These are phyloP conservation scores for Propithecus deckenii DNA, from an alignment of 2,797 vertebrate genomes.

Conservation along the genomic window DNA sequence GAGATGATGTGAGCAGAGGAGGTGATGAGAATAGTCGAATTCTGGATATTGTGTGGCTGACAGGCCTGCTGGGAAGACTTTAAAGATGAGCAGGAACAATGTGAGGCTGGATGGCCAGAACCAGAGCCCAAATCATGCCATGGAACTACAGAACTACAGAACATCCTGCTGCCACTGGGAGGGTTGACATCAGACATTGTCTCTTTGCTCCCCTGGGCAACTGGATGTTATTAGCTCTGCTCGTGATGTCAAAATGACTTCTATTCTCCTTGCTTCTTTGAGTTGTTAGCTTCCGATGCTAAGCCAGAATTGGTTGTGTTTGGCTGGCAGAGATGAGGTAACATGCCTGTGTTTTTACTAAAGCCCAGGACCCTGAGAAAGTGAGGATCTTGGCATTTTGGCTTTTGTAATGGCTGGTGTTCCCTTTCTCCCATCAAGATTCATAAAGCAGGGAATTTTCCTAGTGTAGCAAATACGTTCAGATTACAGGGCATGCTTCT, in stretches of 20 bases:
- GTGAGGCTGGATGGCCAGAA: not conserved
- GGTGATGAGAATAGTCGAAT: not conserved
- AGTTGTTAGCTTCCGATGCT: not conserved
- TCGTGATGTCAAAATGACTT: not conserved
- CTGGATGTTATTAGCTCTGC: not conserved
- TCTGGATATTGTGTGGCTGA: not conserved
- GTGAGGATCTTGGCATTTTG: not conserved
- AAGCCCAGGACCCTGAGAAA: not conserved
- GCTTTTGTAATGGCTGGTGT: not conserved
- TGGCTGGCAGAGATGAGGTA: not conserved
- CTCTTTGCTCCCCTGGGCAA: not conserved
- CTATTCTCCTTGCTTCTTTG: not conserved
- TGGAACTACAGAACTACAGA: not conserved
- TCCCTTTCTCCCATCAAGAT: not conserved
- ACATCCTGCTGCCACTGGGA: not conserved
- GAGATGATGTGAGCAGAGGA: not conserved
- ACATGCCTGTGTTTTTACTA: not conserved
- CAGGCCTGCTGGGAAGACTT: not conserved
- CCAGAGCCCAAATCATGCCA: not conserved
- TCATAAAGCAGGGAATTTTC: not conserved
- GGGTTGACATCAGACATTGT: too few species aligned
- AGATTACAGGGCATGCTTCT: not conserved
- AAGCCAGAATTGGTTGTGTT: not conserved
- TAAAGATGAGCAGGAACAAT: not conserved
- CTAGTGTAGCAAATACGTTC: not conserved